Base-by-base conservation (phyloP, 2,888 invertebrate species). In the Ptychoptera contaminata region DNA sequence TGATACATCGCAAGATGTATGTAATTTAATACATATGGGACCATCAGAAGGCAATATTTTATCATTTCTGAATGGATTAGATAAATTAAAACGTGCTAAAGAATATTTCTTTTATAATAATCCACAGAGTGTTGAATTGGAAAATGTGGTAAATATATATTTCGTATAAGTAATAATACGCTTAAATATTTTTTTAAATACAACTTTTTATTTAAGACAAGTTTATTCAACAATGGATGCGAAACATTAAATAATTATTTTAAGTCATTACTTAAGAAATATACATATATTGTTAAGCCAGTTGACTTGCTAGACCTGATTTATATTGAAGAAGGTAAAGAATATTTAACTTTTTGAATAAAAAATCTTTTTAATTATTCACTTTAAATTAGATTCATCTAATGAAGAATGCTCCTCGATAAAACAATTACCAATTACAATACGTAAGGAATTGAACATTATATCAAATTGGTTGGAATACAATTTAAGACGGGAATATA, bases 71-170 rank as follows among this genome's bases (percentile, higher is more conserved):
- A 74, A 83, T 61, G 84, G 90, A 2, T 74, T 94, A 64, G 84
- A 85, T 56, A 80, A 83, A 54, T 67, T 96, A 36, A 78, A 87
- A 39, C 81, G 82, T 53, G 93, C 94, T 2, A 83, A 87, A 58
- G 79, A 79, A 42, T 96, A 93, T 63, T 96, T 96, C 64, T 80
- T 88, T 56, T 83, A 84, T 55, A 85, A 92, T 58, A 93, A 92
- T 61, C 85, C 90, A 1, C 87, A 88, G 56, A 91, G 91, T 62
- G 86, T 91, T 16, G 94, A 96, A 64, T 65, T 94, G 44, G 87
- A 91, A 58, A 93, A 93, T 68, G 85, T 96, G 52, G 88, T 88
- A 66, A 64, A 63, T 43, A 32, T 32, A 2, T 32, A 3, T 7
- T n/a, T 3, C 14, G 45, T 14, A 14, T 10, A 23, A 37, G 34